phyloP scores from a whole-genome alignment of 1,140 invertebrate species.

The Bilobella aurantiaca region DNA sequence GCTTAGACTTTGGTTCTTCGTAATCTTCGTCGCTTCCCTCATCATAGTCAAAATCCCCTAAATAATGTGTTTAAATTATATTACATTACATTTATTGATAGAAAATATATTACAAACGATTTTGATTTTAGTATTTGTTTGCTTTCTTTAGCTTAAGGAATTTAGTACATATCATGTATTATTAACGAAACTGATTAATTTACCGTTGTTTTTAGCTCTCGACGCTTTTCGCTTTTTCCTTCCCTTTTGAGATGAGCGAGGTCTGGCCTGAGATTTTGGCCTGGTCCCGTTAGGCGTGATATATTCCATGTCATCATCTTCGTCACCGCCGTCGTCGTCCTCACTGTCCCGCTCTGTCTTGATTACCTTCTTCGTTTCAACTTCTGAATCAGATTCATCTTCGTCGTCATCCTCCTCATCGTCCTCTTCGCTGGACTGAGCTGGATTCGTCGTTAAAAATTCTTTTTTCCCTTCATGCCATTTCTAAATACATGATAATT shows the following conservation, averaged over 20 bases:
- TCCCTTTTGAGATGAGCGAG: not conserved
- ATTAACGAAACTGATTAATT: not conserved
- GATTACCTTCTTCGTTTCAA: not conserved
- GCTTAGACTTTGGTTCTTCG: not conserved
- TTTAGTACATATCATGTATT: too few species aligned
- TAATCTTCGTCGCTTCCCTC: not conserved
- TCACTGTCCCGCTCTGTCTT: not conserved
- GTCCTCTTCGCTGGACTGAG: not conserved
- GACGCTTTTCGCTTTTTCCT: not conserved
- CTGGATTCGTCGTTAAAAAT: not conserved
- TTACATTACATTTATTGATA: not conserved
- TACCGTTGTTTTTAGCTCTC: not conserved
- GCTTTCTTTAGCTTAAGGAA: too few species aligned
- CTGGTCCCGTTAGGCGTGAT: not conserved
- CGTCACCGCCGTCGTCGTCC: not conserved
- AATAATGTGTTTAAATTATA: not conserved
- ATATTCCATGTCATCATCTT: not conserved
- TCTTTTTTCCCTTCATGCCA: not conserved
- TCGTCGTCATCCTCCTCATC: not conserved
- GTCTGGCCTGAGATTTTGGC: not conserved
- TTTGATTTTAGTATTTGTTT: too few species aligned
- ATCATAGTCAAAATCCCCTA: not conserved
- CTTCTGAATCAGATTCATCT: not conserved
- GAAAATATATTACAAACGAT: too few species aligned
- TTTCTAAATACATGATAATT: conserved; percentile 1